Evolutionary conservation across 2,113 vertebrate genomes (phyloP).

Genomic region (Marmota monax): DNA sequence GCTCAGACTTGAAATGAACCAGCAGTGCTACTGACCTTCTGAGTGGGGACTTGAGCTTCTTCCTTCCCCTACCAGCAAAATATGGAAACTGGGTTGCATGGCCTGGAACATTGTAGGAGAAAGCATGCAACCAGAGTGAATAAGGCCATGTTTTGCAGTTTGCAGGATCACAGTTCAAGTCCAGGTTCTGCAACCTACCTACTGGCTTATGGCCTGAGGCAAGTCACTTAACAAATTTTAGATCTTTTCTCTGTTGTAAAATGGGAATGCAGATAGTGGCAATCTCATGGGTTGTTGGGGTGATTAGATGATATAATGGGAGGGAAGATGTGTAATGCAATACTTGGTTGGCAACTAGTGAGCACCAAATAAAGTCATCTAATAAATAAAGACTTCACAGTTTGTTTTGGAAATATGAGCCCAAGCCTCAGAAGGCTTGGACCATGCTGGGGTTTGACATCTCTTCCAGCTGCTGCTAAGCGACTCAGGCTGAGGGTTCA

Average conservation of each 20-base stretch:
- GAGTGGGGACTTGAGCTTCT: neutral
- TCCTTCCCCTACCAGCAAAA: neutral
- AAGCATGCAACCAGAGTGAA: neutral
- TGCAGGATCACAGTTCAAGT: neutral
- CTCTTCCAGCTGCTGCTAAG: slow-evolving; percentile 6
- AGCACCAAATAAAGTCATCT: slow-evolving; percentile 7
- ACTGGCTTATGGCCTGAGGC: neutral
- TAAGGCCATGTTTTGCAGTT: neutral
- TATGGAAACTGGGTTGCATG: neutral
- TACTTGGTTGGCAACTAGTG: neutral
- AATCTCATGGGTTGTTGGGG: neutral
- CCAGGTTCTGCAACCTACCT: slow-evolving; percentile 5
- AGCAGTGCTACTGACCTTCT: neutral
- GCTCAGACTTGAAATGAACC: slow-evolving; percentile 27
- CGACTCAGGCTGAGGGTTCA: neutral
- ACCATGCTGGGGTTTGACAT: neutral
- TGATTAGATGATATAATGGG: neutral
- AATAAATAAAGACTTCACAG: slow-evolving; percentile 32
- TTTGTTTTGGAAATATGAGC: neutral
- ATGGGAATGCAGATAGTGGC: neutral
- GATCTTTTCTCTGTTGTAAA: neutral
- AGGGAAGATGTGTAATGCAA: neutral
- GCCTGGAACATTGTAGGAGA: neutral
- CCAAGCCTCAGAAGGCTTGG: neutral
- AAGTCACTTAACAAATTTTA: neutral